phyloP scores from a whole-genome alignment of 2,113 vertebrate species.

The Oreotrochilus melanogaster region DNA sequence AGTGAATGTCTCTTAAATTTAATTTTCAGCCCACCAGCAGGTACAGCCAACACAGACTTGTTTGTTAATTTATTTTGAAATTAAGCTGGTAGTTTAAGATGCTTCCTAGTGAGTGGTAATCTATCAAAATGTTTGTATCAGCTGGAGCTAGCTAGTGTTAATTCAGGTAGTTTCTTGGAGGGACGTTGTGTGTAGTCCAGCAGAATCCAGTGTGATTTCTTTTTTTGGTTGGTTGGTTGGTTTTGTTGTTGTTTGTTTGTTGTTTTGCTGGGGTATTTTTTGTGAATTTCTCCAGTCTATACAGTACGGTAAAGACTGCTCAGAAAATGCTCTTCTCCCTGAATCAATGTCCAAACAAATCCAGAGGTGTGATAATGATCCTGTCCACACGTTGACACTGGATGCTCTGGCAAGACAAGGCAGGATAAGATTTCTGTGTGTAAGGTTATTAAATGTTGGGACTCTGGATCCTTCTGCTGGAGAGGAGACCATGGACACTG shows the following conservation, averaged over 20 bases:
- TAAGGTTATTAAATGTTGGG: neutral
- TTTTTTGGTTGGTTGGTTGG: neutral
- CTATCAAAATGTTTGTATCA: conserved; percentile 1
- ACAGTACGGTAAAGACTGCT: neutral
- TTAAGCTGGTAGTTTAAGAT: neutral
- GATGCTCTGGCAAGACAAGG: neutral
- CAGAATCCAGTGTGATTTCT: neutral
- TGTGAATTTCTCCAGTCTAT: neutral
- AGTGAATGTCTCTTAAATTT: neutral
- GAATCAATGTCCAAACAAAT: neutral
- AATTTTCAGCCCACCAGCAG: neutral
- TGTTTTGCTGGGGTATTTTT: neutral
- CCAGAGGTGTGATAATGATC: fast-evolving
- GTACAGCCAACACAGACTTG: neutral
- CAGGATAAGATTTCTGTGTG: neutral
- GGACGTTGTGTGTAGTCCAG: neutral
- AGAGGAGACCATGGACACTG: neutral
- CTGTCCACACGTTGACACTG: neutral
- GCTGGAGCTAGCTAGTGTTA: neutral
- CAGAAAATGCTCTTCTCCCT: neutral
- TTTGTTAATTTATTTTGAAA: neutral
- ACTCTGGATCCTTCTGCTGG: neutral
- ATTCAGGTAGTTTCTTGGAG: neutral
- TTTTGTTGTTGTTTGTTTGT: too few relatives aligned
- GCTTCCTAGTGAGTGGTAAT: neutral